Percentiles rank a stretch among this genome's conserved stretches.
Conservation (phyloP, 2,113 vertebrate species). For the Sylvietta virens region DNA sequence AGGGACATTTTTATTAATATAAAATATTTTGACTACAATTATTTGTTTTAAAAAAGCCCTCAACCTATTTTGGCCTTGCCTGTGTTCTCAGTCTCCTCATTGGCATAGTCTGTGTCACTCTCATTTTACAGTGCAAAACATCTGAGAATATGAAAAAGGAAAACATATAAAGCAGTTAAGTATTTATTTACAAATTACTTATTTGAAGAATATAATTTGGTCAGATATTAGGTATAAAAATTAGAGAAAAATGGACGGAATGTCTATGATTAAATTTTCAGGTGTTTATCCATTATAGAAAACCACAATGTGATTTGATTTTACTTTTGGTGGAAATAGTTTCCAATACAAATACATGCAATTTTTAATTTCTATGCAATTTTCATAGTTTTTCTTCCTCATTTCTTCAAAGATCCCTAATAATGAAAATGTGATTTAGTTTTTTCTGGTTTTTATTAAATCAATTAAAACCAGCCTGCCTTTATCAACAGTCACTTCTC, state of each 20-base stretch:
- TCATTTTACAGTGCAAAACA: background rate
- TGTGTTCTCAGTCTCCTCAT: background rate
- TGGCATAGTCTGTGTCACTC: background rate
- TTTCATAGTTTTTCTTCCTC: background rate
- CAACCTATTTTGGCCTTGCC: background rate
- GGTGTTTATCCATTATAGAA: background rate
- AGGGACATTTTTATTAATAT: background rate
- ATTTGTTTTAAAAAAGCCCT: background rate
- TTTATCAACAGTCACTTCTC: conserved; percentile 8
- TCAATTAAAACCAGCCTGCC: conserved; percentile 27
- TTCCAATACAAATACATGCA: background rate
- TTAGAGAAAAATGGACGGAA: background rate
- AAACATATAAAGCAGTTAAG: background rate
- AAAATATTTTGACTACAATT: background rate
- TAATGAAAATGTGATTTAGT: conserved; percentile 12
- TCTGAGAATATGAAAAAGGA: background rate
- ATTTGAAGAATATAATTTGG: background rate
- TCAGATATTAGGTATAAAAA: background rate
- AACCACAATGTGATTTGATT: background rate
- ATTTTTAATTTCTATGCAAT: background rate
- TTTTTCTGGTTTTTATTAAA: conserved; percentile 41
- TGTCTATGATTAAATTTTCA: background rate
- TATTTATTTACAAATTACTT: background rate
- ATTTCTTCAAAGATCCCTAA: conserved; percentile 21
- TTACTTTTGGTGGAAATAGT: background rate